Evolutionary conservation across 2,888 invertebrate genomes (phyloP).

Genomic region (Tillus elongatus): DNA sequence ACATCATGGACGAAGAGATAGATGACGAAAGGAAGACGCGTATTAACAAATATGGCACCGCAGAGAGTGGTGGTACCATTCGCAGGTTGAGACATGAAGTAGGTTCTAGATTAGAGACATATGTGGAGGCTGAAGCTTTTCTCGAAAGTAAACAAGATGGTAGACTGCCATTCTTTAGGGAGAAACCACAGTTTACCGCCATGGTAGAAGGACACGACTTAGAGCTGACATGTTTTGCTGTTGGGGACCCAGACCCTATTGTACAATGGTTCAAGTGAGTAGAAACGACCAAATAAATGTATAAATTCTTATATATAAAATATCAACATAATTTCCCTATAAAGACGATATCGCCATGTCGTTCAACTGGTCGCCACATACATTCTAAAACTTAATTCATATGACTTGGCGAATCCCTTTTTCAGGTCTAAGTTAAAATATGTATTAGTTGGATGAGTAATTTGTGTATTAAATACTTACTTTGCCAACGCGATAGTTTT

Average conservation of each 20-base stretch:
- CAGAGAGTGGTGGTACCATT: conserved; percentile 52
- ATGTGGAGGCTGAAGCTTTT: conserved; percentile 79
- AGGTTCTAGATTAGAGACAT: conserved; percentile 73
- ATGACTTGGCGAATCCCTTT: no score
- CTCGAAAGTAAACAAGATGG: conserved; percentile 70
- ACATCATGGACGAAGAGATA: conserved; percentile 93
- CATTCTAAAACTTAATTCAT: no score
- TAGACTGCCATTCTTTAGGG: conserved; percentile 81
- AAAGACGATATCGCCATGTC: no score
- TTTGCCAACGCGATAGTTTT: no score
- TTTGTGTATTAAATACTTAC: no score
- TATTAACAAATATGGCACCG: conserved; percentile 65
- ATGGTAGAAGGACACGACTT: conserved; percentile 71
- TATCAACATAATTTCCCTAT: no score
- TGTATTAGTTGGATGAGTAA: no score
- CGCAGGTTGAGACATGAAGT: conserved; percentile 74
- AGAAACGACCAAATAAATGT: no score
- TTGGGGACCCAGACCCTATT: conserved; percentile 77
- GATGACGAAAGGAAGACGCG: conserved; percentile 79
- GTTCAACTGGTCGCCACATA: no score
- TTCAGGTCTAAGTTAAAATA: no score
- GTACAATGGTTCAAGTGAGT: conserved; percentile 80
- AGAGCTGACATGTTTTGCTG: conserved; percentile 71
- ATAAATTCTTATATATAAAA: no score
- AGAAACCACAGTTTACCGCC: conserved; percentile 79